phyloP scores from a whole-genome alignment of 2,888 invertebrate species.

The Sphecodes monilicornis region DNA sequence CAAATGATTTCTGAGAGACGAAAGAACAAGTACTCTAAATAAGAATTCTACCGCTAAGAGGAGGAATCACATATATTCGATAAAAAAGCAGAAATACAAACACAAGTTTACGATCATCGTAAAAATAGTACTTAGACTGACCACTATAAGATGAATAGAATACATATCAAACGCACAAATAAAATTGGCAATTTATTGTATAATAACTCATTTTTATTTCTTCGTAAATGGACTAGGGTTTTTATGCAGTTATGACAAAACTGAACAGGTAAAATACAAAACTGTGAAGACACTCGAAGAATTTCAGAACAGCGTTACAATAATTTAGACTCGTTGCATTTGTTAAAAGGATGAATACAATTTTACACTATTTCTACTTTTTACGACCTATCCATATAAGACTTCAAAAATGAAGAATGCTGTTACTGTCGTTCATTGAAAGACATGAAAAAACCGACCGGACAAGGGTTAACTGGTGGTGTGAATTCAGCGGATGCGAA shows the following conservation, averaged over 20 bases:
- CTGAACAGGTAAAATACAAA: no score
- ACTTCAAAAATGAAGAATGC: neutral
- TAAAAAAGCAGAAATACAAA: neutral
- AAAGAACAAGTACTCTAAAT: no score
- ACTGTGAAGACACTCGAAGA: no score
- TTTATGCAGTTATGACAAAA: no score
- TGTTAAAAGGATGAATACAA: neutral
- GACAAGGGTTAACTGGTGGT: neutral
- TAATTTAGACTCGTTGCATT: neutral
- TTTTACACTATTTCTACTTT: no score
- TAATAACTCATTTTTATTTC: neutral
- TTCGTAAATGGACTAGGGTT: no score
- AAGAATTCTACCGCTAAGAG: no score
- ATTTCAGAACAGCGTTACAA: no score
- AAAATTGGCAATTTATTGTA: neutral
- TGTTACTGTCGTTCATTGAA: neutral
- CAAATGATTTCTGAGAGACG: no score
- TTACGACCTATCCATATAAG: no score
- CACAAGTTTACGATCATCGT: no score
- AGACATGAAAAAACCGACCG: neutral
- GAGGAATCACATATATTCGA: no score
- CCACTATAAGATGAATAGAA: neutral
- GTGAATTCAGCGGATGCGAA: neutral
- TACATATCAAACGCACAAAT: neutral
- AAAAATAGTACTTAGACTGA: neutral